Evolutionary conservation across 2,113 vertebrate species (phyloP).

Genomic region (Pseudorhombus dupliciocellatus): DNA sequence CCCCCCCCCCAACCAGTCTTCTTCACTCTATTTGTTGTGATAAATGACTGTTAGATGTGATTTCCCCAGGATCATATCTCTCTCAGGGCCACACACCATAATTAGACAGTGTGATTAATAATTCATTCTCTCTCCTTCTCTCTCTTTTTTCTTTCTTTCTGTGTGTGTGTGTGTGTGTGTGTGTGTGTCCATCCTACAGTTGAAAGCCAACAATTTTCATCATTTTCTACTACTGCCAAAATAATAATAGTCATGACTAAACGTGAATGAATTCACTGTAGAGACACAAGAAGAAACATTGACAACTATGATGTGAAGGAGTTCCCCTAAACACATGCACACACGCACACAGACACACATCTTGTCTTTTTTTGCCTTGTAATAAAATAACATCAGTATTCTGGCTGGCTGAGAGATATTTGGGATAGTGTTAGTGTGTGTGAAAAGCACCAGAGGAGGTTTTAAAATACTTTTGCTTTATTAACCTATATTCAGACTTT

Average conservation of each 20-base stretch:
- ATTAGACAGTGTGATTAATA: slow-evolving; percentile 78
- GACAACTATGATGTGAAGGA: slow-evolving; percentile 6
- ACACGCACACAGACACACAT: not conserved
- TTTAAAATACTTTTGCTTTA: no score
- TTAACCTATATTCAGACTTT: no score
- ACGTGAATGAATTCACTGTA: slow-evolving; percentile 20
- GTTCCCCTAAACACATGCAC: not conserved
- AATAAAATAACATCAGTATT: not conserved
- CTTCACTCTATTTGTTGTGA: slow-evolving; percentile 79
- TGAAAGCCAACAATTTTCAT: slow-evolving; percentile 19
- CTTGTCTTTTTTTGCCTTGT: not conserved
- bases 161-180: slow-evolving; percentile 3
- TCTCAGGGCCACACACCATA: slow-evolving; percentile 75
- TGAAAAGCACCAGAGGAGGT: no score
- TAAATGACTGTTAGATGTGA: slow-evolving; percentile 79
- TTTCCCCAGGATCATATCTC: slow-evolving; percentile 78
- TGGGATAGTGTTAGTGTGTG: no score
- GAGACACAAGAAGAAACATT: slow-evolving; percentile 21
- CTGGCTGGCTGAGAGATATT: no score
- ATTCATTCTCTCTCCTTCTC: slow-evolving; percentile 60
- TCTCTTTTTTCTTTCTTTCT: slow-evolving; percentile 13
- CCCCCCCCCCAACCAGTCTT: slow-evolving; percentile 65
- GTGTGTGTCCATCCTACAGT: slow-evolving; percentile 25
- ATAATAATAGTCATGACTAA: slow-evolving; percentile 33
- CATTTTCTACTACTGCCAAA: slow-evolving; percentile 30